A percentile compares a stretch with the other conserved stretches of the same genome.
Conservation (phyloP, 2,888 invertebrate genomes). For the Shargacucullia verbasci region DNA sequence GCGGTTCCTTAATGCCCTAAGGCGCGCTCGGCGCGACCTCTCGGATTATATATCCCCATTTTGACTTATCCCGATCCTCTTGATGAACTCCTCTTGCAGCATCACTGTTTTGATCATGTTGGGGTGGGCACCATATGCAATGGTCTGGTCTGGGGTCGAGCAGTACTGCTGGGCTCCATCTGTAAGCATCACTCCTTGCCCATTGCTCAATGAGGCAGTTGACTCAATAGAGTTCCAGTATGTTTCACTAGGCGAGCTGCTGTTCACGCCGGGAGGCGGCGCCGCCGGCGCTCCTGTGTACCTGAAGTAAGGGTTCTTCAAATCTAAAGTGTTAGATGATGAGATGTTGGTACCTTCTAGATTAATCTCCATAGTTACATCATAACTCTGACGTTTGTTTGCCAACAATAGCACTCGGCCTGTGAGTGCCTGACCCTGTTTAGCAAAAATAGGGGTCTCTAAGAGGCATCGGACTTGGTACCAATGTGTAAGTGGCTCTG, state of each 20-base stretch:
- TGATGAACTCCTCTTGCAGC: constrained; percentile 88
- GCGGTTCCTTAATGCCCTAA: constrained; percentile 86
- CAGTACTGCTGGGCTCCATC: constrained; percentile 83
- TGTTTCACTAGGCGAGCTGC: constrained; percentile 97
- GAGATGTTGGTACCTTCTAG: constrained; percentile 96
- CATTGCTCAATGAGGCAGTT: constrained; percentile 87
- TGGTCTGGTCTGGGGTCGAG: constrained; percentile 77
- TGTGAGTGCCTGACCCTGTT: constrained; percentile 96
- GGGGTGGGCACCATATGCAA: constrained; percentile 80
- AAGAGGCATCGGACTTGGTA: constrained; percentile 99
- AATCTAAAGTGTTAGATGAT: constrained; percentile 97
- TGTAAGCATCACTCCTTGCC: constrained; percentile 81
- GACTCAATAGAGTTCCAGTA: constrained; percentile 96
- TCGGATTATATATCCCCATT: constrained; percentile 88
- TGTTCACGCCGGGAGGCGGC: constrained; percentile 97
- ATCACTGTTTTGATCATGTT: constrained; percentile 87
- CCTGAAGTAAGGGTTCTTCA: constrained; percentile 99
- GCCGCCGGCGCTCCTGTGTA: constrained; percentile 98
- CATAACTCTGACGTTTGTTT: constrained; percentile 99
- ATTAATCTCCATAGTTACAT: constrained; percentile 98
- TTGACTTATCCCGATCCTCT: constrained; percentile 87
- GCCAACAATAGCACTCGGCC: constrained; percentile 96
- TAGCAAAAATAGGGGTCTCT: constrained; percentile 97
- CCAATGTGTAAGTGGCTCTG: constrained; percentile 99
- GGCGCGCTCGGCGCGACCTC: constrained; percentile 86